These are phyloP conservation scores for Phylloscopus trochilus DNA, from an alignment of 2,113 vertebrate species.

Conservation along the genomic window DNA sequence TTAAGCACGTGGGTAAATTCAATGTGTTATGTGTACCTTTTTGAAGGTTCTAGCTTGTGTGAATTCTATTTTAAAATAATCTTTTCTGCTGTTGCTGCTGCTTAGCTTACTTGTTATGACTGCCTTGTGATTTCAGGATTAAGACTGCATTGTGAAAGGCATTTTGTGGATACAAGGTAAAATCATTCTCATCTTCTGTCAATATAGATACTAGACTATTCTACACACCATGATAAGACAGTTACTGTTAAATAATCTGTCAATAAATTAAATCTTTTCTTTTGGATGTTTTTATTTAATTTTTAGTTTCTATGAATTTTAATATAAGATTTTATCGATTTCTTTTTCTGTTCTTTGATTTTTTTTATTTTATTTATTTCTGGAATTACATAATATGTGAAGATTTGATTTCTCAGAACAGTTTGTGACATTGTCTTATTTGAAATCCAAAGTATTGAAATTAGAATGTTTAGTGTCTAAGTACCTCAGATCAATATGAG, in stretches of 20 bases:
- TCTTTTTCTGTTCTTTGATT: not conserved
- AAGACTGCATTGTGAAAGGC: not conserved
- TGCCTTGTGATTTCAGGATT: not conserved
- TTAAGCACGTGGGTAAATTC: not conserved
- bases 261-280: not conserved
- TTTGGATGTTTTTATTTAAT: not conserved
- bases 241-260: not conserved
- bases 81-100: not conserved
- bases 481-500: not conserved
- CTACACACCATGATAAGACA: not conserved
- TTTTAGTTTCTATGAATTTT: not conserved
- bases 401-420: not conserved
- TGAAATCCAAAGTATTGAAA: not conserved
- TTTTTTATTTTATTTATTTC: not conserved
- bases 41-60: not conserved
- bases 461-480: not conserved
- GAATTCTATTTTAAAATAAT: not conserved
- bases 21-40: not conserved
- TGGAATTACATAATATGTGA: not conserved
- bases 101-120: not conserved
- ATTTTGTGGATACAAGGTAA: not conserved
- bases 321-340: not conserved
- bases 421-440: not conserved
- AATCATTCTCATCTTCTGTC: not conserved
- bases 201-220: not conserved